Conservation (phyloP, 2,113 vertebrate species). For the Pygoscelis adeliae region DNA sequence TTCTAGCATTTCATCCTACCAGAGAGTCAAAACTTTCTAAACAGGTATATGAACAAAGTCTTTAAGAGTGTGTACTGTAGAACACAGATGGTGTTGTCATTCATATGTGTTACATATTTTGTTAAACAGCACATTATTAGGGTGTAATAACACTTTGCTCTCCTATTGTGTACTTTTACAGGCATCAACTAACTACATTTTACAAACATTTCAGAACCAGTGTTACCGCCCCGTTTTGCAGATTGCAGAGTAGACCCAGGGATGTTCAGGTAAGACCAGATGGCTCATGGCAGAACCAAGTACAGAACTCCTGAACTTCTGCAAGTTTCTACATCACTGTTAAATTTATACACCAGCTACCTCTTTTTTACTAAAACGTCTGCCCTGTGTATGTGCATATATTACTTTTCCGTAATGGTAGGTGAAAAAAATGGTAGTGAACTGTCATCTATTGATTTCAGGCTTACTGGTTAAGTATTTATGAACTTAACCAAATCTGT, state of each 20-base stretch:
- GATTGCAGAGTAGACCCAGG: not conserved
- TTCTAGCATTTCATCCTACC: not conserved
- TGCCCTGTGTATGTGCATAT: not conserved
- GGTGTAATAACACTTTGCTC: not conserved
- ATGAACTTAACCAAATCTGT: not conserved
- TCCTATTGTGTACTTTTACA: constrained; percentile 11
- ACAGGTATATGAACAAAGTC: not conserved
- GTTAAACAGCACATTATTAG: not conserved
- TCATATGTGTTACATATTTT: not conserved
- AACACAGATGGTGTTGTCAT: not conserved
- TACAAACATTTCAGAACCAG: constrained; percentile 13
- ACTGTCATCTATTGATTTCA: not conserved
- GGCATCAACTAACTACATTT: not conserved
- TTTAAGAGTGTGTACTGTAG: not conserved
- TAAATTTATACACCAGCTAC: not conserved
- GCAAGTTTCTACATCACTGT: not conserved
- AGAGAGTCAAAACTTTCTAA: not conserved
- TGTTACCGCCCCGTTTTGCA: not conserved
- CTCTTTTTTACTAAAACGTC: not conserved
- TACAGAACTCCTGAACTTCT: not conserved
- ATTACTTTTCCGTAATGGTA: not conserved
- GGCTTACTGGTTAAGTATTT: not conserved
- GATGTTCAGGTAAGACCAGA: constrained; percentile 4
- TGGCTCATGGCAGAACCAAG: not conserved
- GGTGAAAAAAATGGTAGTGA: not conserved